Conservation (phyloP, 2,888 invertebrate genomes). For the Anodontia alba region DNA sequence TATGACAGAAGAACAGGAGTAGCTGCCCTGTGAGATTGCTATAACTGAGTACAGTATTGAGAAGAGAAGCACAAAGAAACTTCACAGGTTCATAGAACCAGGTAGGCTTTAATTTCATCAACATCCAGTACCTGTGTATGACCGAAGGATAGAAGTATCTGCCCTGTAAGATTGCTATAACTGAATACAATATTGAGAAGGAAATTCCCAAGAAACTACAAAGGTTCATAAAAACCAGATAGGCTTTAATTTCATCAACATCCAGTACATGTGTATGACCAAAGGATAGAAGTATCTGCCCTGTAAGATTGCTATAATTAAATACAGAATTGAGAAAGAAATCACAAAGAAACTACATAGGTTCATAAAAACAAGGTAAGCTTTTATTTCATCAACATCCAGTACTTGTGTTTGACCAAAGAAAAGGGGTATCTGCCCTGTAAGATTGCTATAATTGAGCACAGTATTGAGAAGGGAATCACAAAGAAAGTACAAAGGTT, state of each 20-base stretch:
- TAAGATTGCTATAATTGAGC: constrained; percentile 79
- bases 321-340: constrained; percentile 77
- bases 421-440: constrained; percentile 75
- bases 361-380: constrained; percentile 76
- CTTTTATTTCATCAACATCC: constrained; percentile 78
- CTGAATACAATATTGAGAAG: constrained; percentile 76
- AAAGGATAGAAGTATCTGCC: constrained; percentile 76
- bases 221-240: constrained; percentile 24
- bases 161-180: constrained; percentile 72
- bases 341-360: constrained; percentile 75
- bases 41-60: constrained; percentile 75
- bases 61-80: constrained; percentile 75
- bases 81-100: constrained; percentile 79
- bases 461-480: constrained; percentile 77
- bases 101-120: constrained; percentile 55
- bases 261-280: constrained; percentile 77
- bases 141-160: constrained; percentile 49
- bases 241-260: constrained; percentile 74
- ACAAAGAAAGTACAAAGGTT: constrained; percentile 74
- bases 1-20: constrained; percentile 72
- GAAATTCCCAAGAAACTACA: constrained; percentile 71
- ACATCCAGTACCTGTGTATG: background rate
- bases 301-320: constrained; percentile 77
- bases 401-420: constrained; percentile 75
- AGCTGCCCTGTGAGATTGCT: constrained; percentile 79